Base-by-base conservation (phyloP, 2,888 invertebrate species). In the Malthinus flaveolus region DNA sequence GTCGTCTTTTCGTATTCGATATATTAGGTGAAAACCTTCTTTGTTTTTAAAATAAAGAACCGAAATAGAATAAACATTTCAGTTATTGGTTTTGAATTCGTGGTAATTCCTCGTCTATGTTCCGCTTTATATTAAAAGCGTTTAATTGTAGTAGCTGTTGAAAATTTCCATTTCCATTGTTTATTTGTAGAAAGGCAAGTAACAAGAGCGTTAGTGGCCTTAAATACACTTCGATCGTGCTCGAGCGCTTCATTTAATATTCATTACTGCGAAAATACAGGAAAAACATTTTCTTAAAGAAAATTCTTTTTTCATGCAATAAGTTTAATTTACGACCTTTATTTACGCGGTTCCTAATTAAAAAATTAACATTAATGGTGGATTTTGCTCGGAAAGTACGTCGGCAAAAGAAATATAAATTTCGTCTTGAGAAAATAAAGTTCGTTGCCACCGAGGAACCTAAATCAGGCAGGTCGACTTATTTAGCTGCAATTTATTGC, bases 111-210 rank as follows among this genome's bases (percentile, higher is more conserved):
- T 54, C 39, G n/a, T 34, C 32, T 12, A n/a, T 52, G 52, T 46
- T 56, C 55, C 32, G 42, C 32, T 42, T 45, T 50, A 50, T 36
- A 56, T 56, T 56, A 56, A 56, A 50, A 56, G 48, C 57, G 47
- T 33, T 57, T 57, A 56, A 57, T 57, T 57, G 52, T 36, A 52
- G 57, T 23, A 47, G 57, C 37, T 54, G 54, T 44, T 49, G 57
- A 49, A 59, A 53, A 59, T 59, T 54, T 53, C 45, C 58, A 54
- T 53, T 59, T 54, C 48, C 37, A 49, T 49, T 53, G 53, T 59
- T 53, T 42, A 49, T 54, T 46, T 36, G 58, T 44, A 44, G 48
- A 57, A 57, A 52, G 42, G 35, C 48, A 51, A 52, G 52, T 49
- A 52, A 52, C 48, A 52, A 48, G 52, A 48, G 47, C 48, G 49